These are phyloP conservation scores for Thalassarche chlororhynchos DNA, from an alignment of 2,113 vertebrate species.

Conservation along the genomic window DNA sequence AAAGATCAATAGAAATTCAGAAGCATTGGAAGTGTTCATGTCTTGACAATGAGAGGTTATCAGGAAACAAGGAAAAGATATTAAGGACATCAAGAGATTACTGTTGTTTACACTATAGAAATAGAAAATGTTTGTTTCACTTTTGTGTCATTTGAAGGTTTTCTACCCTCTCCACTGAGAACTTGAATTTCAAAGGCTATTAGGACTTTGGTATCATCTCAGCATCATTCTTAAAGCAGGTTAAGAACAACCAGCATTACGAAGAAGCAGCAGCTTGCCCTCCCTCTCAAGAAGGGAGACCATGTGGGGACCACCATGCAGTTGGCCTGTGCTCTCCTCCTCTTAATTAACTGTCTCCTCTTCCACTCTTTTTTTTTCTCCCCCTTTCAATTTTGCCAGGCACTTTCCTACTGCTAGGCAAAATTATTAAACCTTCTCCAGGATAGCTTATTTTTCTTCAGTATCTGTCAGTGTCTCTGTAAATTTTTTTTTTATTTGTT, in stretches of 20 bases:
- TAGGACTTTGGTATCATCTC: background rate
- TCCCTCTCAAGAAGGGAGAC: background rate
- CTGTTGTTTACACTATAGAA: background rate
- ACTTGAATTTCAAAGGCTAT: background rate
- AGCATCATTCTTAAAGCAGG: background rate
- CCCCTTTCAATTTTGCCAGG: background rate
- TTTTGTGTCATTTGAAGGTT: background rate
- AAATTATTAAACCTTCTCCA: background rate
- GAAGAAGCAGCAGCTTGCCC: background rate
- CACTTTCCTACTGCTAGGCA: background rate
- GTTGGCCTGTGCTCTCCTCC: background rate
- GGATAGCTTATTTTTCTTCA: background rate
- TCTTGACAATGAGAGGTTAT: background rate
- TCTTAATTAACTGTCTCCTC: background rate
- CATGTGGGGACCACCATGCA: too few species aligned
- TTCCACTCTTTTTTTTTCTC: background rate
- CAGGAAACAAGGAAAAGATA: background rate
- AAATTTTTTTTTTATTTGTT: background rate
- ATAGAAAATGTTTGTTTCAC: background rate
- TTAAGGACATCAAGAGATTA: background rate
- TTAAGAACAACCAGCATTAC: background rate
- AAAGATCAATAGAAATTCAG: background rate
- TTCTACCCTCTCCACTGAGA: background rate
- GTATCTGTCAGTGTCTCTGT: background rate
- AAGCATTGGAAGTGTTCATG: accelerated